Percentiles rank a stretch among this genome's conserved stretches.
These are phyloP conservation scores for Anagyrus pseudococci DNA, from an alignment of 2,888 invertebrate genomes.

Conservation along the genomic window DNA sequence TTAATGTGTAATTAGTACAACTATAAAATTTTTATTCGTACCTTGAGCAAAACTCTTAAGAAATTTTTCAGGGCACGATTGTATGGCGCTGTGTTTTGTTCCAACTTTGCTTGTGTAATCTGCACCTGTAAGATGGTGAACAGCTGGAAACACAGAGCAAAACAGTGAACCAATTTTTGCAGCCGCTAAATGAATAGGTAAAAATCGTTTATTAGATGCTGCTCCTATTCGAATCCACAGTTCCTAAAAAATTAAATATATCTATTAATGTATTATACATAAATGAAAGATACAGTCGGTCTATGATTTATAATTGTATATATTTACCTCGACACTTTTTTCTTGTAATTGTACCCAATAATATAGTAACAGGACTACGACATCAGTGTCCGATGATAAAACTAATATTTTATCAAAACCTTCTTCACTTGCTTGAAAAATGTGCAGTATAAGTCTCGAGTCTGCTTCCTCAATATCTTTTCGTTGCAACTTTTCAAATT, in stretches of 20 bases:
- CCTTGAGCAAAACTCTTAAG: constrained; percentile 2
- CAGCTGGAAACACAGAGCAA: background rate
- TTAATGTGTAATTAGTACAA: background rate
- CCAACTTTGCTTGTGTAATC: constrained; percentile 3
- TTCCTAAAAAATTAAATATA: constrained; percentile 2
- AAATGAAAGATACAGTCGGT: too few relatives aligned
- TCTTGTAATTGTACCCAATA: constrained; percentile 8
- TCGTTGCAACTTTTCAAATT: background rate
- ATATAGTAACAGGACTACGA: constrained; percentile 5
- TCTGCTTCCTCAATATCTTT: constrained; percentile 21
- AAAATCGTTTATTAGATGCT: constrained; percentile 11
- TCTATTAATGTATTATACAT: too few relatives aligned
- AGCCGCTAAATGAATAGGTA: constrained; percentile 19
- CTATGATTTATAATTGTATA: too few relatives aligned
- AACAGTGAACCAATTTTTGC: background rate
- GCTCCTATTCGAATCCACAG: constrained; percentile 9
- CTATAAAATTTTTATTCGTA: too few relatives aligned
- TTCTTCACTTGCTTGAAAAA: background rate
- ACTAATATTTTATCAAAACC: constrained; percentile 1
- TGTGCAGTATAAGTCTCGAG: constrained; percentile 9
- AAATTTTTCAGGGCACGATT: background rate
- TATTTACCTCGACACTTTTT: constrained; percentile 2
- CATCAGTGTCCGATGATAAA: constrained; percentile 23
- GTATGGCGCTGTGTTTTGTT: background rate
- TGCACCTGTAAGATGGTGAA: background rate